Conservation (phyloP, 2,797 vertebrate species). For the Enteromius mattozi region DNA sequence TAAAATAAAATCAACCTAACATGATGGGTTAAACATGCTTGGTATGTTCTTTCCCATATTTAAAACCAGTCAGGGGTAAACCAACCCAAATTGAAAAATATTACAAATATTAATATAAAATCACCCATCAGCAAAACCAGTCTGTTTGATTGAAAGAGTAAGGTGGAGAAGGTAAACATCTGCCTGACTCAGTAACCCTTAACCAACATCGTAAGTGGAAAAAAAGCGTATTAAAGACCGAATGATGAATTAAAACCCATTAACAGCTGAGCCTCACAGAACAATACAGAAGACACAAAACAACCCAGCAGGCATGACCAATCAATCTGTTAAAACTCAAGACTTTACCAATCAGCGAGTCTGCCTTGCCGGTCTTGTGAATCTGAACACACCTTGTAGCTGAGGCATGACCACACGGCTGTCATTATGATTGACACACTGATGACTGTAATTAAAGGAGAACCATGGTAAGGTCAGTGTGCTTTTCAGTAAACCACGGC, state of each 20-base stretch:
- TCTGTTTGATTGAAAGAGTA: neutral
- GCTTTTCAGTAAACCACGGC: neutral
- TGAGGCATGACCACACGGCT: constrained; percentile 31
- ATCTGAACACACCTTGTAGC: constrained; percentile 21
- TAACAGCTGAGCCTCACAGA: constrained; percentile 53
- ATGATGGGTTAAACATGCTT: neutral
- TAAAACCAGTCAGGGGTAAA: neutral
- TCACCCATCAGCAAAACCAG: neutral
- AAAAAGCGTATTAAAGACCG: neutral
- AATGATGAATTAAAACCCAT: neutral
- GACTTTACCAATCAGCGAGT: constrained; percentile 21
- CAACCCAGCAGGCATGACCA: constrained; percentile 53
- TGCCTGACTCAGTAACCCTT: neutral
- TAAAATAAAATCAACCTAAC: neutral
- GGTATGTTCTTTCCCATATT: neutral
- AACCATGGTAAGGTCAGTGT: neutral
- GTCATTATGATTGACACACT: constrained; percentile 50
- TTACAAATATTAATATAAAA: neutral
- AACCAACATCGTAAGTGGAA: neutral
- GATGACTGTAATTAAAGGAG: constrained; percentile 40
- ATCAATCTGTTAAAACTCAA: constrained; percentile 54
- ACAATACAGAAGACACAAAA: constrained; percentile 37
- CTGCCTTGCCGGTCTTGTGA: constrained; percentile 22
- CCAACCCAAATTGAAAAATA: neutral
- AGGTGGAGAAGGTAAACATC: neutral